Conservation (phyloP, 2,113 vertebrate genomes). For the Ochotona curzoniae region DNA sequence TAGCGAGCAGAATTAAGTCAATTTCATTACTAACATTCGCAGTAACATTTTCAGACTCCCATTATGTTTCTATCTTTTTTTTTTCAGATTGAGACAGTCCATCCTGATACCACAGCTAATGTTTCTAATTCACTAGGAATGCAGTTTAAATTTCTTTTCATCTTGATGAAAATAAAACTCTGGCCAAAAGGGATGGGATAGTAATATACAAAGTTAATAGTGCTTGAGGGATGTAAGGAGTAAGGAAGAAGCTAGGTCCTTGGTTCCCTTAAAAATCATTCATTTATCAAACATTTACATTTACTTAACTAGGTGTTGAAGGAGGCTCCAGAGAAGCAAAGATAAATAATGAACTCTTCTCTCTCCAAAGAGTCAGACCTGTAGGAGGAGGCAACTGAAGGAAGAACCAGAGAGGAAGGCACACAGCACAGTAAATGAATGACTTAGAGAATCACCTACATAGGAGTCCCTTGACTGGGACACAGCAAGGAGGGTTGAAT, state of each 20-base stretch:
- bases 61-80: slow-evolving; percentile 72
- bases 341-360: background rate
- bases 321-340: background rate
- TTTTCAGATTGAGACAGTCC: slow-evolving; percentile 26
- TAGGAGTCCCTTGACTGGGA: background rate
- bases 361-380: slow-evolving; percentile 21
- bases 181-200: background rate
- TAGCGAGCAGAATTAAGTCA: slow-evolving; percentile 81
- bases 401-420: background rate
- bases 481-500: background rate
- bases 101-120: slow-evolving; percentile 55
- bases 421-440: background rate
- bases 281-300: slow-evolving; percentile 53
- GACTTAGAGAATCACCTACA: background rate
- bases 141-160: slow-evolving; percentile 45
- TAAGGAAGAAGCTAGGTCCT: background rate
- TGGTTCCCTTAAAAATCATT: slow-evolving; percentile 40
- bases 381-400: background rate
- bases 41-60: slow-evolving; percentile 77
- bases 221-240: slow-evolving; percentile 22
- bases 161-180: slow-evolving; percentile 44
- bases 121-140: slow-evolving; percentile 62
- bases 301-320: slow-evolving; percentile 25
- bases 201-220: slow-evolving; percentile 14
- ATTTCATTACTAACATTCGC: slow-evolving; percentile 73